Evolutionary conservation across 2,113 vertebrate species (phyloP), one percentile per base, ranked within the genome.

Genomic region (Corythornis cristatus): DNA sequence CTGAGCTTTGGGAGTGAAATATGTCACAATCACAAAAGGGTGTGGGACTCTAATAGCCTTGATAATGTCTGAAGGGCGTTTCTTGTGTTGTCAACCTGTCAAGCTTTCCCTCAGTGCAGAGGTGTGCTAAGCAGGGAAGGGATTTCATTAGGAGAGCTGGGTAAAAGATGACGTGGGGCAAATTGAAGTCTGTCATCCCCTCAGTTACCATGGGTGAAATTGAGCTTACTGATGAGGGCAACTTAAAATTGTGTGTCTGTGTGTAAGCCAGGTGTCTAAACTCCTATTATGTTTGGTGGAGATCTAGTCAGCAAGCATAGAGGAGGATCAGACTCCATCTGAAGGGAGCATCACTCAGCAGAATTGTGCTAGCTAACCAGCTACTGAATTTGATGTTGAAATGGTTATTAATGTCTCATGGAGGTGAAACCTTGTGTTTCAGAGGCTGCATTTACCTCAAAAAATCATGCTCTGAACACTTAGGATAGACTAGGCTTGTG

Each of bases 281-380:
- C 51, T 84, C 42, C 11, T 73, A 0, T 29, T 43, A 2, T 0
- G 1, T 81, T 75, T 83, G 48, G 4, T 46, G n/a, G 25, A 78
- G n/a, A 31, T 61, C 6, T 31, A 31, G 48, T 75, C 45, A 48
- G 21, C 0, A 0, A 10, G 14, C 66, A 48, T 15, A 20, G 40
- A 74, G 64, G 46, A 46, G 56, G 25, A 70, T 74, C 61, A 43
- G 76, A 12, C 22, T 86, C 5, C 0, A 16, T 16, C 29, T 65
- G 77, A 67, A 57, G 66, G 5, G 15, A 33, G 56, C 40, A 13
- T 4, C 0, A 1, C 40, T 88, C 20, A 43, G 17, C 29, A 43
- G 66, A 60, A 54, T 31, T n/a, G 28, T 62, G 20, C 31, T 22
- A 9, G 21, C 57, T 68, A 57, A 61, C 25, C 33, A 77, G 37